Percentiles rank a stretch among this genome's conserved stretches.
These are phyloP conservation scores for Pachyseris speciosa DNA, from an alignment of 64 coral and sea anemone genomes.

Conservation along the genomic window DNA sequence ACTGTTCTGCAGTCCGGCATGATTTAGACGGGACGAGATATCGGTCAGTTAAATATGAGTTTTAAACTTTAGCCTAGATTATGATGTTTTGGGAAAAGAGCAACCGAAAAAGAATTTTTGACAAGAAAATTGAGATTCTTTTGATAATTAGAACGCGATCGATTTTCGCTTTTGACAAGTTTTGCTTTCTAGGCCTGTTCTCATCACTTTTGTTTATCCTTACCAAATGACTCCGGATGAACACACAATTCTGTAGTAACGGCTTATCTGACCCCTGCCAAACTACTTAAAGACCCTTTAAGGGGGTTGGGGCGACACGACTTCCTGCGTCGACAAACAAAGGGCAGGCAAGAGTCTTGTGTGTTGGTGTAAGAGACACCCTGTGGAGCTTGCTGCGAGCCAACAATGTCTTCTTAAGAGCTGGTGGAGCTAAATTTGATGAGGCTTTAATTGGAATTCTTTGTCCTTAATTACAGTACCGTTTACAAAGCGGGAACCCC, in stretches of 20 bases:
- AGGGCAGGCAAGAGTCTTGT: slow-evolving; percentile 32
- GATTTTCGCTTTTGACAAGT: neutral
- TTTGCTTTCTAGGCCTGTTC: neutral
- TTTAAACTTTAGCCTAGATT: neutral
- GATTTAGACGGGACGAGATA: neutral
- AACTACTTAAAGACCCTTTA: slow-evolving; percentile 60
- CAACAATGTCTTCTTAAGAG: slow-evolving; percentile 54
- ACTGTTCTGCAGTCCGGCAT: neutral
- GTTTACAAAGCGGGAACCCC: slow-evolving; percentile 21
- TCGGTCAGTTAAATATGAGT: too few species aligned
- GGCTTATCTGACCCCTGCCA: slow-evolving; percentile 52
- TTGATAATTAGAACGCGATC: neutral
- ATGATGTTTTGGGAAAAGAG: neutral
- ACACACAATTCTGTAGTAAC: slow-evolving; percentile 39
- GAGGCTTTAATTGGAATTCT: slow-evolving; percentile 14
- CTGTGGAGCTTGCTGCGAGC: slow-evolving; percentile 6
- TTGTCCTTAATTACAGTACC: slow-evolving; percentile 31
- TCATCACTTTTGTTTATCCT: slow-evolving; percentile 53
- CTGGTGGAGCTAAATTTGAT: slow-evolving; percentile 10
- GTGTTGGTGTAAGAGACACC: slow-evolving; percentile 35
- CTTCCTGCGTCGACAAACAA: slow-evolving; percentile 51
- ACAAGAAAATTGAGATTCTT: neutral
- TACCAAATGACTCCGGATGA: slow-evolving; percentile 53
- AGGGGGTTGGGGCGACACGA: slow-evolving; percentile 35
- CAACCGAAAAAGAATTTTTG: neutral